Evolutionary conservation across 2,113 vertebrate species (phyloP).

Genomic region (Odocoileus hemionus): DNA sequence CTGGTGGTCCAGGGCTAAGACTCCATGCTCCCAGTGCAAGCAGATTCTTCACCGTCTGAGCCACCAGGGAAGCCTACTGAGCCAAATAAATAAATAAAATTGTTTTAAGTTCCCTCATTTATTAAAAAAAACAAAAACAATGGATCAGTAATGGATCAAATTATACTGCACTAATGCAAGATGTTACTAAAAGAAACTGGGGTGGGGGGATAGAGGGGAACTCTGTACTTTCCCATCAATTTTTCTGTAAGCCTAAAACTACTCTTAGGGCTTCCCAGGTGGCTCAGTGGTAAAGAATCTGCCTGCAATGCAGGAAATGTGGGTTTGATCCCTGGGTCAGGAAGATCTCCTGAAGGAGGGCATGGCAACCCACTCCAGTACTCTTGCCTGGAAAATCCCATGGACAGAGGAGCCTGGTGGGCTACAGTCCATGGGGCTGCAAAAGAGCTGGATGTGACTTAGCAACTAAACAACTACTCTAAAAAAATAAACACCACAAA

Average conservation of each 20-base stretch:
- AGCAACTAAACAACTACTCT: neutral
- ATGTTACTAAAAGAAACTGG: neutral
- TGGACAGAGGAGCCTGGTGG: neutral
- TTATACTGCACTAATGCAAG: neutral
- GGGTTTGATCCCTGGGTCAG: neutral
- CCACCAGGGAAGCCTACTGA: neutral
- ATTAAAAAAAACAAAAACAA: neutral
- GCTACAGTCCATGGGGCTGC: neutral
- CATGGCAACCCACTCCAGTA: neutral
- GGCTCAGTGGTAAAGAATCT: neutral
- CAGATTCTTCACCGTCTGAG: neutral
- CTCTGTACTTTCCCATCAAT: neutral
- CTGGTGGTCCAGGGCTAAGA: neutral
- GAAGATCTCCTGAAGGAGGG: neutral
- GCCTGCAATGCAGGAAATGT: neutral
- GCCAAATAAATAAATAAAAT: neutral
- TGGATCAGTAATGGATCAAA: neutral
- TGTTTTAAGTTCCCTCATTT: neutral
- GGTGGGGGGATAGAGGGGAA: neutral
- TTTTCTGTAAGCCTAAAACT: neutral
- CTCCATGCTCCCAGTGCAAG: neutral
- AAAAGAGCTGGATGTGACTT: neutral
- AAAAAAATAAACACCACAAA: neutral
- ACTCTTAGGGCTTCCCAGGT: neutral
- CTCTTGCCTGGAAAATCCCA: neutral